Conservation (phyloP, 2,797 vertebrate genomes). For the Oreortyx pictus region DNA sequence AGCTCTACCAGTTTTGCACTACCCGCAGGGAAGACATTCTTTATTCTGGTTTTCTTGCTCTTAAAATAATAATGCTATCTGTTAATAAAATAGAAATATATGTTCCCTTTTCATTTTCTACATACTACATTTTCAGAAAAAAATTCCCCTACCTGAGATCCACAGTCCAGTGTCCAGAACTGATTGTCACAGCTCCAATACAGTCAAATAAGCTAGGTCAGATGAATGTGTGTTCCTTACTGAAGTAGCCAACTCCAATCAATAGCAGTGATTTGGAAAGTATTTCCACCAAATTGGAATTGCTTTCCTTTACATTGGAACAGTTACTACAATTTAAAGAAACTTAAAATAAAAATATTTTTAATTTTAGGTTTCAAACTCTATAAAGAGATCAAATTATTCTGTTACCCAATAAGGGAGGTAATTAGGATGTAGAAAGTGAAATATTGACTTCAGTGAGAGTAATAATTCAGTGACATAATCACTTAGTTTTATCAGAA, state of each 20-base stretch:
- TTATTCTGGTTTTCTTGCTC: background rate
- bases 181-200: background rate
- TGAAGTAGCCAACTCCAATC: background rate
- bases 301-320: background rate
- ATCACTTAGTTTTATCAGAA: background rate
- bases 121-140: background rate
- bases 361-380: conserved; percentile 5
- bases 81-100: background rate
- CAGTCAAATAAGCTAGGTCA: background rate
- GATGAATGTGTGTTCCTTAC: background rate
- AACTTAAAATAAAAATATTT: conserved; percentile 6
- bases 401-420: background rate
- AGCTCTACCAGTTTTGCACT: background rate
- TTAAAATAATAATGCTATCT: background rate
- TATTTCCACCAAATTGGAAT: background rate
- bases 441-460: background rate
- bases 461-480: background rate
- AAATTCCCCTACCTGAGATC: background rate
- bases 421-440: background rate
- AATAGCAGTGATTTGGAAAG: background rate
- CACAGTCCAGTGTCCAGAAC: background rate
- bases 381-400: background rate
- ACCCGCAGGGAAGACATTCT: background rate
- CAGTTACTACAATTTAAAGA: background rate
- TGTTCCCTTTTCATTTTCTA: background rate